A percentile compares a stretch with the other conserved stretches of the same genome.
These are phyloP conservation scores for Gymnarchus niloticus DNA, from an alignment of 2,113 vertebrate species.

Conservation along the genomic window DNA sequence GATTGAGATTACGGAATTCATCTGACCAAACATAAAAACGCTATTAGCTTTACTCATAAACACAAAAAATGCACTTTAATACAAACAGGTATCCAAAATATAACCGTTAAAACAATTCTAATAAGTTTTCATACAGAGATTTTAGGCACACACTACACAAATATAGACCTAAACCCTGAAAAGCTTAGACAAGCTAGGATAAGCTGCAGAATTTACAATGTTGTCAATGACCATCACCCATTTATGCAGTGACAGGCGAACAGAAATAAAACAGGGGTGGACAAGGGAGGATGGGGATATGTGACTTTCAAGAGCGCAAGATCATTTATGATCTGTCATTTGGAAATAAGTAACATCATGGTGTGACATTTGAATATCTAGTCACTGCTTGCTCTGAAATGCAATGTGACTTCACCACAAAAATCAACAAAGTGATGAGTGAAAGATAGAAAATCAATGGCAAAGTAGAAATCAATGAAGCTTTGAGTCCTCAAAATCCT, in stretches of 20 bases:
- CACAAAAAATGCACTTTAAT: too few relatives aligned
- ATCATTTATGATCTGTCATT: not conserved
- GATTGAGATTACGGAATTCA: not conserved
- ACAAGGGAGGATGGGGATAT: not conserved
- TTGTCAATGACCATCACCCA: not conserved
- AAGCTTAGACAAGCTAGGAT: not conserved
- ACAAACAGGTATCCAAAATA: too few relatives aligned
- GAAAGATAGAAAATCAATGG: not conserved
- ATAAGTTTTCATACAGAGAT: not conserved
- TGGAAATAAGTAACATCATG: not conserved
- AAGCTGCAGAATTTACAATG: not conserved
- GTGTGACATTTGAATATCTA: not conserved
- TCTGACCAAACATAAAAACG: not conserved
- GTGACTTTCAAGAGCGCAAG: not conserved
- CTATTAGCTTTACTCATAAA: too few relatives aligned
- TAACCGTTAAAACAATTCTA: not conserved
- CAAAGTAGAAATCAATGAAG: not conserved
- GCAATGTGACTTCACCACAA: not conserved
- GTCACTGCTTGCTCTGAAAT: not conserved
- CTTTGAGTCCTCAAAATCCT: not conserved
- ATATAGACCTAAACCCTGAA: not conserved
- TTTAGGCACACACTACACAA: not conserved
- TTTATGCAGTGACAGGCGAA: not conserved
- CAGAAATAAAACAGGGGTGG: not conserved
- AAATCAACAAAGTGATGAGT: not conserved